Evolutionary conservation across 2,797 vertebrate species (phyloP).

Genomic region (Hoplostethus atlanticus): DNA sequence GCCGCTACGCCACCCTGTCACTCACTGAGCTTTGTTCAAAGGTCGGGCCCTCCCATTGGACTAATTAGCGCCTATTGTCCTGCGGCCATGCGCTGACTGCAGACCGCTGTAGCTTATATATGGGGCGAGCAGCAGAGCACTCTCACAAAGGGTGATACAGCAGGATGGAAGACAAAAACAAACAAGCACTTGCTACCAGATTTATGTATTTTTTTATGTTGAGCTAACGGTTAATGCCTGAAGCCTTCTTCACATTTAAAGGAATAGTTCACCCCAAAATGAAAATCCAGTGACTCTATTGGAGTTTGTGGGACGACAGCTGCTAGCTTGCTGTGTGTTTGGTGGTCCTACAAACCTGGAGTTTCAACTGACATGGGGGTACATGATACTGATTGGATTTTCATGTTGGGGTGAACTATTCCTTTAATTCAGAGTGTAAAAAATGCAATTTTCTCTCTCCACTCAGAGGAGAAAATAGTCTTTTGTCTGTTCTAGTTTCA

Average conservation of each 20-base stretch:
- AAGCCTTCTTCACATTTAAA: not conserved
- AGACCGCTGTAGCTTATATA: constrained; percentile 21
- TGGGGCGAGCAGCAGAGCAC: not conserved
- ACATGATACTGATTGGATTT: too few relatives aligned
- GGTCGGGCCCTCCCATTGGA: constrained; percentile 57
- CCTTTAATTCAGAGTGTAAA: constrained; percentile 22
- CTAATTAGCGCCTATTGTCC: constrained; percentile 75
- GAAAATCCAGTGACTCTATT: too few relatives aligned
- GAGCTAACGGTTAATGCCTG: not conserved
- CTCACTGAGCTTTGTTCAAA: constrained; percentile 67
- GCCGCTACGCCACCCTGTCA: constrained; percentile 49
- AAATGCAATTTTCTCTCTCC: not conserved
- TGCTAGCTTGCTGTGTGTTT: too few relatives aligned
- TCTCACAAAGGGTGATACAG: constrained; percentile 17
- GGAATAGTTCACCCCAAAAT: too few relatives aligned
- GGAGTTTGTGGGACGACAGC: too few relatives aligned
- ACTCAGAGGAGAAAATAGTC: not conserved
- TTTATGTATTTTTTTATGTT: constrained; percentile 8
- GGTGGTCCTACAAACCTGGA: not conserved
- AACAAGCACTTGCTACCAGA: not conserved
- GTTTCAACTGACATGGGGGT: constrained; percentile 11
- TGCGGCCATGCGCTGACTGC: constrained; percentile 40
- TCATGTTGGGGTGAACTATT: too few relatives aligned
- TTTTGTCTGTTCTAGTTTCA: constrained; percentile 30
- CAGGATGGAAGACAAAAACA: not conserved